Conservation (phyloP, 2,113 vertebrate genomes). For the Sporophila hypoxantha region DNA sequence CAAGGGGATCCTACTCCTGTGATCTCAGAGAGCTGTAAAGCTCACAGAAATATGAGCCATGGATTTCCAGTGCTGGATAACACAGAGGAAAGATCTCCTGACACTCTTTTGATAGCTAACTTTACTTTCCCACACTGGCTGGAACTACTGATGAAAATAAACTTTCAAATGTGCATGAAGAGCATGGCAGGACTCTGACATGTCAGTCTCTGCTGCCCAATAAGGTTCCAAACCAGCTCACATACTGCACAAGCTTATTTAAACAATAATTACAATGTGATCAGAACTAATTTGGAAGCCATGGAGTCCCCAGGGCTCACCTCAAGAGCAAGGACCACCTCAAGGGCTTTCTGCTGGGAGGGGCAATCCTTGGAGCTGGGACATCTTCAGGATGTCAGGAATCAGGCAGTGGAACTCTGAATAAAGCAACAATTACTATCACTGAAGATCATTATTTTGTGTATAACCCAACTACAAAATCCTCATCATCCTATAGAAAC, state of each 20-base stretch:
- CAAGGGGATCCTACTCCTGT: not conserved
- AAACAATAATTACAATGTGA: not conserved
- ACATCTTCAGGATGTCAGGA: not conserved
- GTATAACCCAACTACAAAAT: not conserved
- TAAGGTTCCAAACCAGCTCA: not conserved
- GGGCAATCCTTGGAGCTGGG: rapidly evolving
- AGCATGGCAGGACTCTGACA: not conserved
- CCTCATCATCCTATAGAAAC: not conserved
- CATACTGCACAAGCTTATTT: not conserved
- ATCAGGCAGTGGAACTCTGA: not conserved
- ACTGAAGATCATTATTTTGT: not conserved
- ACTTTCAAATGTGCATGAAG: not conserved
- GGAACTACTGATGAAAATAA: not conserved
- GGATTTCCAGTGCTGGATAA: not conserved
- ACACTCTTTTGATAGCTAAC: not conserved
- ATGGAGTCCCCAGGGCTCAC: not conserved
- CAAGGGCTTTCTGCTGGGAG: not conserved
- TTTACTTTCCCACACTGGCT: not conserved
- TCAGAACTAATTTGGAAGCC: not conserved
- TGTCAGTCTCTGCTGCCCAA: not conserved
- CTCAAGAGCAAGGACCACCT: not conserved
- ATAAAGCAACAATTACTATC: not conserved
- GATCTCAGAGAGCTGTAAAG: not conserved
- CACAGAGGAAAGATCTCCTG: not conserved
- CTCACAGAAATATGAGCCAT: not conserved